These are phyloP conservation scores for Sitobion miscanthi DNA, from an alignment of 1,140 invertebrate genomes.

Conservation along the genomic window DNA sequence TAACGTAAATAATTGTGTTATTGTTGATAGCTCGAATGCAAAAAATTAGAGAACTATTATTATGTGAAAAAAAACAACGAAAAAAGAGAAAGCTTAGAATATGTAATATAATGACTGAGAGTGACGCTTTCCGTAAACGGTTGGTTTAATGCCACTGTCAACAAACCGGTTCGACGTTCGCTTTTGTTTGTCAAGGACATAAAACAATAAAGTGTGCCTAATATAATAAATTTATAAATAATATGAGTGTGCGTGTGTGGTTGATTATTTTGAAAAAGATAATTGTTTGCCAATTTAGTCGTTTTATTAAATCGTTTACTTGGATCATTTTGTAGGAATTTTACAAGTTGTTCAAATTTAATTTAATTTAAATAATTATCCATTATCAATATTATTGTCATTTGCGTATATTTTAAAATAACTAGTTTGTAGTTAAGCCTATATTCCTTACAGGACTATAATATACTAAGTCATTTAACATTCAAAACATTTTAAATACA, in stretches of 20 bases:
- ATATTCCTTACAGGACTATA: neutral
- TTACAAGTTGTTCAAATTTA: neutral
- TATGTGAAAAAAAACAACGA: constrained; percentile 32
- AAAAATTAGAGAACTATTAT: constrained; percentile 35
- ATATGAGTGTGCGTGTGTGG: neutral
- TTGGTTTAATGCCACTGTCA: constrained; percentile 56
- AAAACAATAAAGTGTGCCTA: constrained; percentile 33
- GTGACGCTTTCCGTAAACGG: constrained; percentile 56
- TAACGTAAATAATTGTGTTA: neutral
- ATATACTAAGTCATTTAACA: too few relatives aligned
- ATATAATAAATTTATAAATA: neutral
- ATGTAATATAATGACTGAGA: constrained; percentile 36
- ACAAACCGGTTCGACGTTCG: constrained; percentile 55
- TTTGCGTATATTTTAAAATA: neutral
- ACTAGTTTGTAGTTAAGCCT: neutral
- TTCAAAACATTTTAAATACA: neutral
- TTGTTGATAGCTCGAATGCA: neutral
- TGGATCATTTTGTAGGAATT: neutral
- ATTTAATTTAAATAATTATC: neutral
- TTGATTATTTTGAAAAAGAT: neutral
- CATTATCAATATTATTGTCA: neutral
- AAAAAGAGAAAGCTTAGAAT: constrained; percentile 52
- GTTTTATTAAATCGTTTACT: neutral
- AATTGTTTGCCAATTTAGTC: neutral
- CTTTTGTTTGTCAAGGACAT: constrained; percentile 56